These are phyloP conservation scores for Acrossocheilus fasciatus DNA, from an alignment of 2,797 vertebrate genomes.

Conservation along the genomic window DNA sequence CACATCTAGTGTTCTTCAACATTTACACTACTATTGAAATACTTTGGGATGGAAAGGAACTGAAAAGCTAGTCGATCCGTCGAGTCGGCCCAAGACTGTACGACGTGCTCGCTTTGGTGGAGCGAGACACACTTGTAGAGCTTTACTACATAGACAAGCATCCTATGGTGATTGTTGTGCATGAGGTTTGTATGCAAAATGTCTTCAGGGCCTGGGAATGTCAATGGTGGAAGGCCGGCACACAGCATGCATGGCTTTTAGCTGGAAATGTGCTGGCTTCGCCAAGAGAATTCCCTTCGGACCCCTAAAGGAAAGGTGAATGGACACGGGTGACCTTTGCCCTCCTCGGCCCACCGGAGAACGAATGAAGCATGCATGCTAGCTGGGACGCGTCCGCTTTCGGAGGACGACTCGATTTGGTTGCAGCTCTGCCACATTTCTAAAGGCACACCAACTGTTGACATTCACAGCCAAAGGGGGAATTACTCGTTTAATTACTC, in stretches of 20 bases:
- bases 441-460: conserved; percentile 60
- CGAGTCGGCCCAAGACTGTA: conserved; percentile 66
- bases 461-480: conserved; percentile 52
- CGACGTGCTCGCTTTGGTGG: conserved; percentile 62
- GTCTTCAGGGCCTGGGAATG: conserved; percentile 61
- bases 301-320: conserved; percentile 64
- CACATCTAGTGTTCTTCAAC: conserved; percentile 77
- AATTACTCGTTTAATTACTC: conserved; percentile 43
- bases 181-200: conserved; percentile 57
- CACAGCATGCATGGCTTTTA: conserved; percentile 75
- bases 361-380: conserved; percentile 31
- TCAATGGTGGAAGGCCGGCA: conserved; percentile 66
- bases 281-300: conserved; percentile 64
- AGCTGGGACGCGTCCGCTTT: conserved; percentile 28
- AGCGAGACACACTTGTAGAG: conserved; percentile 61
- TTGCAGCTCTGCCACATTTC: conserved; percentile 57
- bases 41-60: conserved; percentile 76
- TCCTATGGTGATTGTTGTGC: conserved; percentile 62
- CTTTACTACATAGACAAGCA: conserved; percentile 66
- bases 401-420: conserved; percentile 50
- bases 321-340: conserved; percentile 63
- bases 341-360: conserved; percentile 15
- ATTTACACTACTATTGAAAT: conserved; percentile 78
- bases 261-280: conserved; percentile 64
- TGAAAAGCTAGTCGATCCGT: conserved; percentile 71